Conservation (phyloP, 2,888 invertebrate species). For the Lasioglossum villosulum region DNA sequence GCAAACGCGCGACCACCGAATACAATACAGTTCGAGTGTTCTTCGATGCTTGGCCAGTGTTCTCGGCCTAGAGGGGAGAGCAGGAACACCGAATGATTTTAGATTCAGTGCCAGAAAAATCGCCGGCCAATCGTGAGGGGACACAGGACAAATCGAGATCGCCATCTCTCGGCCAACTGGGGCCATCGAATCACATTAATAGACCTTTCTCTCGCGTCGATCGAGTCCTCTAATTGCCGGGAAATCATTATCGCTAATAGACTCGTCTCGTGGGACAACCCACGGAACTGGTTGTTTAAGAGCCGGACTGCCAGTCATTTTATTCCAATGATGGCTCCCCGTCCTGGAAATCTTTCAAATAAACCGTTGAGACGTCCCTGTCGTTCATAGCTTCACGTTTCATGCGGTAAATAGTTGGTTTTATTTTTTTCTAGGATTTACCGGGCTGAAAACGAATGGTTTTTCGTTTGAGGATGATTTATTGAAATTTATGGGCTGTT, state of each 20-base stretch:
- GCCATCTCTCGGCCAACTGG: conserved; percentile 65
- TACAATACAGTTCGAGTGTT: conserved; percentile 47
- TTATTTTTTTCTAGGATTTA: not conserved
- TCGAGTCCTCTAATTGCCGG: conserved; percentile 25
- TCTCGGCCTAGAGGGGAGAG: not conserved
- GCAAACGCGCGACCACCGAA: conserved; percentile 31
- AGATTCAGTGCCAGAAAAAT: conserved; percentile 65
- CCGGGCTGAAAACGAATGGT: no score
- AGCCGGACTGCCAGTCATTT: not conserved
- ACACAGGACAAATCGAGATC: conserved; percentile 67
- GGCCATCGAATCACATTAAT: conserved; percentile 61
- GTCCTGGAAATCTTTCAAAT: not conserved
- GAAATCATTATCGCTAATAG: conserved; percentile 29
- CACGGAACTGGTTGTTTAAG: not conserved
- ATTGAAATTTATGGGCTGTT: not conserved
- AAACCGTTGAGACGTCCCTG: not conserved
- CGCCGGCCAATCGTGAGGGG: conserved; percentile 59
- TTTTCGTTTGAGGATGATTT: not conserved
- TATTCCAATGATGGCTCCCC: not conserved
- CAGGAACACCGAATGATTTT: conserved; percentile 56
- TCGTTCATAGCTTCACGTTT: not conserved
- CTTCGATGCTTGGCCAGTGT: not conserved
- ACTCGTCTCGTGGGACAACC: not conserved
- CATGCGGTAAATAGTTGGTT: not conserved
- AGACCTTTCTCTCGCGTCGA: conserved; percentile 51